Evolutionary conservation across 2,888 invertebrate species (phyloP), one percentile per base, ranked within the genome.

Genomic region (Drosophila infuscata): DNA sequence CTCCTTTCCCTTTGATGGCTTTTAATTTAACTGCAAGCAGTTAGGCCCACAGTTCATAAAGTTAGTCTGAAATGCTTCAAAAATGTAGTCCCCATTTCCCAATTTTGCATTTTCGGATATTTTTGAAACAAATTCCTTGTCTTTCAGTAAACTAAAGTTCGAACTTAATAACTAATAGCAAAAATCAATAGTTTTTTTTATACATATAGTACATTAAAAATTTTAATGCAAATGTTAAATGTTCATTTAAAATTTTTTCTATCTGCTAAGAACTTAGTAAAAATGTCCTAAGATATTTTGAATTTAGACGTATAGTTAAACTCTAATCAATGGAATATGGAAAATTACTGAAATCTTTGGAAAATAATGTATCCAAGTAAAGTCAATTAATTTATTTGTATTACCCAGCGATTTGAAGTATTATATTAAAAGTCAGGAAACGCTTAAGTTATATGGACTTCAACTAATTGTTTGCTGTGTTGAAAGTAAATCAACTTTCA

Each of bases 21-120:
- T 33, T 59, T 38, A 15, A 48, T 3, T 20, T 15, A 76, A 36
- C 38, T 46, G 25, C 33, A 48, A 70, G 12, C 41, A 48, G 30
- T 53, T 59, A 53, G 35, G 35, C 2, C 8, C 17, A 25, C 25
- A 9, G 25, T 3, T 48, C 6, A 17, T 15, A 32, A 51, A n/a
- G 32, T 30, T 43, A 20, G 5, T 12, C 25, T 25, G 12, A n/a
- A 33, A 33, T 8, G 51, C 11, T 30, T 9, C 20, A 20, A 46
- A 25, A 25, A 48, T 48, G 0, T 11, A 4, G 8, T 9, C 17
- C n/a, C 9, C 3, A n/a, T 9, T 20, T n/a, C 43, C 4, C n/a
- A 43, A n/a, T n/a, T n/a, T 43, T 11, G 11, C 20, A 29, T 49
- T 25, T 15, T 33, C 11, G 4, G 20, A 11, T 5, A 11, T 9